These are phyloP conservation scores for Eupithecia subumbrata DNA, from an alignment of 2,888 invertebrate genomes.

Conservation along the genomic window DNA sequence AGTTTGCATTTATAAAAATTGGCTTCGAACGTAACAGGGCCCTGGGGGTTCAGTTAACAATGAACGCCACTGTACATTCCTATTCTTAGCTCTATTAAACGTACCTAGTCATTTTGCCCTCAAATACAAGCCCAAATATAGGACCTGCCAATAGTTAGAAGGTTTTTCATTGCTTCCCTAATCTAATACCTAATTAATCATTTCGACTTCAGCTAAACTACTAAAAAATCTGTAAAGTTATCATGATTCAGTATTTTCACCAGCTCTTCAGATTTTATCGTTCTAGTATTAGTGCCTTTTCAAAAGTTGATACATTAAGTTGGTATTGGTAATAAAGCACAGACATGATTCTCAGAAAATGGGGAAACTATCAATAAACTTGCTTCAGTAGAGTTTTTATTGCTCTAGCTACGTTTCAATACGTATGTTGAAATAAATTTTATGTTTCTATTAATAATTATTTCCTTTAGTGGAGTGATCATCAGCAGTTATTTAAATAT, in stretches of 20 bases:
- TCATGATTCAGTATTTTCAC: background rate
- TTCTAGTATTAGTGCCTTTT: background rate
- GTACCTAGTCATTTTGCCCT: too few relatives aligned
- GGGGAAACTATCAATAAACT: constrained; percentile 9
- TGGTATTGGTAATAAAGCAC: constrained; percentile 19
- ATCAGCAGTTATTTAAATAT: background rate
- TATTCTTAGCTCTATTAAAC: too few relatives aligned
- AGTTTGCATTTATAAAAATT: too few relatives aligned
- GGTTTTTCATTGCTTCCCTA: background rate
- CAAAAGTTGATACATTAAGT: constrained; percentile 4
- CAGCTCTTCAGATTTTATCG: background rate
- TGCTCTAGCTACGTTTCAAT: background rate
- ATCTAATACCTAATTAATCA: background rate
- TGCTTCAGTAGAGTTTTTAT: constrained; percentile 4
- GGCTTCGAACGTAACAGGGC: too few relatives aligned
- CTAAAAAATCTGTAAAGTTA: background rate
- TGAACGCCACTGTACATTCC: too few relatives aligned
- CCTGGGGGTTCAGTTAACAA: too few relatives aligned
- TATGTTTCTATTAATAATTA: background rate
- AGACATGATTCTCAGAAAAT: constrained; percentile 8
- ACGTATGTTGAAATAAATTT: background rate
- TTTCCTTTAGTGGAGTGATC: background rate
- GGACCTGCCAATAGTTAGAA: background rate
- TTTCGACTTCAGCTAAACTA: background rate
- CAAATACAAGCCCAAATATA: background rate